A percentile compares a stretch with the other conserved stretches of the same genome.
These are phyloP conservation scores for Epiblema foenella DNA, from an alignment of 2,888 invertebrate species.

Conservation along the genomic window DNA sequence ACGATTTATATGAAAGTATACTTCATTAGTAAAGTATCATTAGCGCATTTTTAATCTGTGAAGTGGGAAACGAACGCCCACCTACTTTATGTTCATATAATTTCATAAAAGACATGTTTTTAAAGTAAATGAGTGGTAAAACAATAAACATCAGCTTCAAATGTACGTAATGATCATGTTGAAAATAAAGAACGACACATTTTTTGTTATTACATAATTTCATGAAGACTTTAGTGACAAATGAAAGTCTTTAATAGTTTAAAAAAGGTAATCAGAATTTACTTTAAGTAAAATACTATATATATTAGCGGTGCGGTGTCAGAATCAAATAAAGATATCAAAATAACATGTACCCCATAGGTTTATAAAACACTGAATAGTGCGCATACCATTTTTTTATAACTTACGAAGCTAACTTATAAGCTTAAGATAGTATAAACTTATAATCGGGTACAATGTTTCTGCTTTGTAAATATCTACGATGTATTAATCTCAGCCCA, in stretches of 20 bases:
- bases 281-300: neutral
- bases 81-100: neutral
- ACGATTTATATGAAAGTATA: neutral
- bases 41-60: neutral
- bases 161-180: neutral
- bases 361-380: conserved; percentile 2
- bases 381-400: neutral
- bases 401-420: too few relatives aligned
- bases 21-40: too few relatives aligned
- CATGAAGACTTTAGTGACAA: neutral
- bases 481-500: conserved; percentile 35
- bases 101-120: neutral
- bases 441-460: conserved; percentile 35
- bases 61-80: neutral
- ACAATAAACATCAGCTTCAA: neutral
- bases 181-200: neutral
- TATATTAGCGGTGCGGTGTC: neutral
- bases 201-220: neutral
- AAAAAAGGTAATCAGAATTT: neutral
- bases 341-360: neutral
- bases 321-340: conserved; percentile 19
- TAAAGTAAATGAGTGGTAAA: neutral
- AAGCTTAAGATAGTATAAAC: neutral
- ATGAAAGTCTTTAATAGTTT: neutral
- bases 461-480: conserved; percentile 43